These are phyloP conservation scores for Camponotus vicinus DNA, from an alignment of 1,140 invertebrate species.

Conservation along the genomic window DNA sequence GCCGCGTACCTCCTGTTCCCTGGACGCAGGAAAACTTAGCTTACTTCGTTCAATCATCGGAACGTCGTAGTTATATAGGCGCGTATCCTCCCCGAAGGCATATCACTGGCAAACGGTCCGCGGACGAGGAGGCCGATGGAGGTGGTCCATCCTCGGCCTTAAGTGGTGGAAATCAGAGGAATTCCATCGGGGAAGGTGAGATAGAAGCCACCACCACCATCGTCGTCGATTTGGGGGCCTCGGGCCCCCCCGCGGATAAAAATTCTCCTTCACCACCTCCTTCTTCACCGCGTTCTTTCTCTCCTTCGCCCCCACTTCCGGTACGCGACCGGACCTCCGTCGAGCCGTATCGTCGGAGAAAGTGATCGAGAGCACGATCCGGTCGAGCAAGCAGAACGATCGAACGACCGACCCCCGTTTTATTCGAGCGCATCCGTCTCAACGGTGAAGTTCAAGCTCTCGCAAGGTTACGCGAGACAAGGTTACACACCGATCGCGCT, in stretches of 20 bases:
- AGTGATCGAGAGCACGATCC: conserved; percentile 81
- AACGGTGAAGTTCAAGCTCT: conserved; percentile 74
- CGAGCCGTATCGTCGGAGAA: conserved; percentile 78
- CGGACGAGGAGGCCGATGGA: conserved; percentile 61
- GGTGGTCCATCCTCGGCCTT: conserved; percentile 53
- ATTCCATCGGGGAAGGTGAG: conserved; percentile 20
- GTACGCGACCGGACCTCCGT: background rate
- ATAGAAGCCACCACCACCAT: background rate
- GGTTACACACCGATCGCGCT: conserved; percentile 71
- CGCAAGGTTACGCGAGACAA: conserved; percentile 82
- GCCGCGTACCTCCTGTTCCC: conserved; percentile 81
- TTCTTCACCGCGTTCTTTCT: conserved; percentile 1
- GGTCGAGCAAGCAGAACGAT: conserved; percentile 51
- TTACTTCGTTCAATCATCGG: conserved; percentile 86
- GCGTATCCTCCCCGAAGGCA: conserved; percentile 80
- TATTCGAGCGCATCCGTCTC: conserved; percentile 66
- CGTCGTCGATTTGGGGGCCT: background rate
- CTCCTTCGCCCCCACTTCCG: conserved; percentile 64
- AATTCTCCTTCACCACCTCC: conserved; percentile 6
- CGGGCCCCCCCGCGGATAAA: background rate
- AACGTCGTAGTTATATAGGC: conserved; percentile 86
- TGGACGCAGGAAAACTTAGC: conserved; percentile 83
- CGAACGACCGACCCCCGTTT: conserved; percentile 52
- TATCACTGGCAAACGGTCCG: conserved; percentile 22
- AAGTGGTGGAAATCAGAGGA: conserved; percentile 61